Evolutionary conservation across 2,113 vertebrate genomes (phyloP), one percentile per base, ranked within the genome.

Genomic region (Oryzias melastigma): DNA sequence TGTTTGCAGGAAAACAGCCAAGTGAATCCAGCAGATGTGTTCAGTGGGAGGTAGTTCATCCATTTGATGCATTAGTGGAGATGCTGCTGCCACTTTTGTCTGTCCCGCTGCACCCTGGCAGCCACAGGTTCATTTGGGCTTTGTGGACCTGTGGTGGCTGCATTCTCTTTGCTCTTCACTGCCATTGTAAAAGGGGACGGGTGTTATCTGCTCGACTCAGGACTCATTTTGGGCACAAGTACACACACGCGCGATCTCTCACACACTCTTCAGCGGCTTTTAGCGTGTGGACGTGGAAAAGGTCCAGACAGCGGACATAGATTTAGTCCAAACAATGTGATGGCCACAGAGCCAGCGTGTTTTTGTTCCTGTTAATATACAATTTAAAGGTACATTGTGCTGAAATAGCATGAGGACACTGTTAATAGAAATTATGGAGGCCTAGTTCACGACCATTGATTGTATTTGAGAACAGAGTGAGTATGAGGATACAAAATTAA

Each of bases 181-280:
- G 81, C 80, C 74, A 75, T 67, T 70, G 59, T 64, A 65, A 54
- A 53, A 69, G 54, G 62, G 77, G 48, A 62, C 68, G 71, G 80
- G 78, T 76, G 76, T 85, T 88, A 88, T 89, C 88, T 85, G 59
- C 77, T 68, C 50, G 0, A 68, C 76, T 75, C 85, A 83, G 78
- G 68, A 82, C 61, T 78, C 63, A 76, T 70, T 79, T 61, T 79
- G 76, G 84, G 86, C 81, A 85, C 71, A 45, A 41, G 25, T 58
- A 78, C 75, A 82, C 63, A 79, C 77, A 59, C 64, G 53, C 64
- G 51, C 67, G 10, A 35, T 66, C 55, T 57, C 64, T 15, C 57
- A 61, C 71, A 62, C 69, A 60, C 63, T 58, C 61, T 63, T 47
- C 59, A 76, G 74, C 73, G 65, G 48, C 71, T 78, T 77, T 81